These are phyloP conservation scores for Amorpha juglandis DNA, from an alignment of 2,888 invertebrate species.

Conservation along the genomic window DNA sequence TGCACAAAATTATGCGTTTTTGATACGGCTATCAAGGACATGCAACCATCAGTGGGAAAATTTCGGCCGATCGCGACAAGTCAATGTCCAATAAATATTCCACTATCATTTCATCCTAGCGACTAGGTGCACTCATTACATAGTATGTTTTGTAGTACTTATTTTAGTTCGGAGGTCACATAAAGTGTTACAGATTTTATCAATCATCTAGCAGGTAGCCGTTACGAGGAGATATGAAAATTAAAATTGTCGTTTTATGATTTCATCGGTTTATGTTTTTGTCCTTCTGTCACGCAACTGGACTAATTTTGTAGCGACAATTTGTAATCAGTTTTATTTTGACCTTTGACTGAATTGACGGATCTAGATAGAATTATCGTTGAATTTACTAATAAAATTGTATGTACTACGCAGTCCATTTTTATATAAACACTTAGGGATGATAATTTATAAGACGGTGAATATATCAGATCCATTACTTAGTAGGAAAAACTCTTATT, in stretches of 20 bases:
- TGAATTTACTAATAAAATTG: no score
- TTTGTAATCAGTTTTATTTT: conserved; percentile 13
- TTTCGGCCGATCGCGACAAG: not conserved
- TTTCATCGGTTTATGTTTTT: conserved; percentile 15
- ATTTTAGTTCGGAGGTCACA: not conserved
- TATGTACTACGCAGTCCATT: no score
- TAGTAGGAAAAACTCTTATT: no score
- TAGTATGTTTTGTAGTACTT: not conserved
- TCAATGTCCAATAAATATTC: not conserved
- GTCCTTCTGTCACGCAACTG: conserved; percentile 25
- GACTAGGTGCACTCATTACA: not conserved
- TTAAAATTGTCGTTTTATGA: conserved; percentile 2
- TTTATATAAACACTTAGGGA: no score
- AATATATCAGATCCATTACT: no score
- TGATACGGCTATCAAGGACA: no score
- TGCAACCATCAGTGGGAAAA: no score
- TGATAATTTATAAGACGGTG: no score
- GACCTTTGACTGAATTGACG: not conserved
- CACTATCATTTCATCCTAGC: not conserved
- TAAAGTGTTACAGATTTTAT: conserved; percentile 9
- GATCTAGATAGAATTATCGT: not conserved
- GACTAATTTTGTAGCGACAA: conserved; percentile 7
- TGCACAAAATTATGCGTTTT: no score
- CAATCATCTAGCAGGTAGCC: not conserved
- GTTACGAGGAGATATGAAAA: conserved; percentile 5